phyloP scores from a whole-genome alignment of 1,140 invertebrate genomes.

The Callitettix versicolor region DNA sequence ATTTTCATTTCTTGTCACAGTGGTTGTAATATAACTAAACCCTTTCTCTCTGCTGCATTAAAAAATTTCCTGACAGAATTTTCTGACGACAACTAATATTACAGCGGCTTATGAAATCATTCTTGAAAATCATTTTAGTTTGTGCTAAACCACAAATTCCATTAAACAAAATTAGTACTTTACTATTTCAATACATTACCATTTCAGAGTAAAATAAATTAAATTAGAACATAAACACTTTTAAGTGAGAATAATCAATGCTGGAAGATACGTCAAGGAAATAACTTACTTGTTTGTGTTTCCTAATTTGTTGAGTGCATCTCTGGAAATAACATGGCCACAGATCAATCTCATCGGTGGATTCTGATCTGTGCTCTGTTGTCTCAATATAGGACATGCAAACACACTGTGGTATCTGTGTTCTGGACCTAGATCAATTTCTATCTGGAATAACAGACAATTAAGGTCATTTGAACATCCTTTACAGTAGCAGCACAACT shows the following conservation, averaged over 20 bases:
- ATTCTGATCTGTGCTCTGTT: constrained; percentile 92
- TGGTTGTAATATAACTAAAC: too few species aligned
- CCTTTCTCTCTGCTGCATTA: too few species aligned
- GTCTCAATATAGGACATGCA: constrained; percentile 93
- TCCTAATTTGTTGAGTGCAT: constrained; percentile 90
- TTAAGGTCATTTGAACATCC: background rate
- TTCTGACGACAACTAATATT: too few species aligned
- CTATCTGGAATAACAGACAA: constrained; percentile 52
- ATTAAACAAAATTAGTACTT: too few species aligned
- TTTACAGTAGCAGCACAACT: background rate
- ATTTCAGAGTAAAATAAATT: background rate
- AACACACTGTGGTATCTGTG: constrained; percentile 94
- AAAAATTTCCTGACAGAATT: too few species aligned
- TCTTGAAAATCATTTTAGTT: too few species aligned
- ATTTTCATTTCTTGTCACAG: too few species aligned
- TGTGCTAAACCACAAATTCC: too few species aligned
- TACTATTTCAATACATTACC: too few species aligned
- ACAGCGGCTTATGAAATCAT: too few species aligned
- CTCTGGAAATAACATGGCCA: constrained; percentile 95
- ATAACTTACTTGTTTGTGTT: constrained; percentile 76
- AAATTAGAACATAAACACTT: background rate
- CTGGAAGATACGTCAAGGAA: too few species aligned
- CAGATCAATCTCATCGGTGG: constrained; percentile 94
- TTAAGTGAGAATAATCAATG: background rate
- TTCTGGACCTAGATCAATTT: constrained; percentile 79